Evolutionary conservation across 2,113 vertebrate genomes (phyloP).

Genomic region (Strix uralensis): DNA sequence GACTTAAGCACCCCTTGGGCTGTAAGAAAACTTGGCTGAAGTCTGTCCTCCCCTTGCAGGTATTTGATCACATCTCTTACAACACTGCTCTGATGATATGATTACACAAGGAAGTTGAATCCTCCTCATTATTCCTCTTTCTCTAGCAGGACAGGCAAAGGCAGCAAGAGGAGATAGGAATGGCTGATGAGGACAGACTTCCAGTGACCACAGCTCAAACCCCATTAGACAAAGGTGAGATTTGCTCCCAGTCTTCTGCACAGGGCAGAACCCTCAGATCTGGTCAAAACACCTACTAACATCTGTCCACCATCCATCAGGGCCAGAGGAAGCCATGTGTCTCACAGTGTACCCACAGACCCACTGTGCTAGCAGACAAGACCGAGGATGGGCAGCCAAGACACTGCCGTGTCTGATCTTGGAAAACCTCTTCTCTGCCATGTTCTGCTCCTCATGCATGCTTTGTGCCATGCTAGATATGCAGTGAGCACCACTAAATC

Average conservation of each 20-base stretch:
- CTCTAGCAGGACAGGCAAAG: neutral
- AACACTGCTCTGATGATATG: neutral
- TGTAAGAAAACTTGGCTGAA: neutral
- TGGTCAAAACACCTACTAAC: neutral
- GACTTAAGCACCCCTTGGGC: neutral
- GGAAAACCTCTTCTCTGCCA: neutral
- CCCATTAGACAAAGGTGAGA: neutral
- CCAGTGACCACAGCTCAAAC: neutral
- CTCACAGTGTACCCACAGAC: neutral
- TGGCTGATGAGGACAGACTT: neutral
- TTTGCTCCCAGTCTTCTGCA: neutral
- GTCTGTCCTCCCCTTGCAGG: neutral
- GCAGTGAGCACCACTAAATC: neutral
- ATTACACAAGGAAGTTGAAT: neutral
- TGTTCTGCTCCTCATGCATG: neutral
- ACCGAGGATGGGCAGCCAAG: accelerated
- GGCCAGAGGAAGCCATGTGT: neutral
- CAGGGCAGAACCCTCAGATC: neutral
- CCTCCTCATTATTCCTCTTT: neutral
- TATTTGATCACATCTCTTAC: neutral
- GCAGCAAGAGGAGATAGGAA: neutral
- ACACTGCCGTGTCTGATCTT: neutral
- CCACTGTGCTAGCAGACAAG: neutral
- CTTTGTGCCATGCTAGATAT: neutral
- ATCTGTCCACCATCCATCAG: neutral